Percentiles rank a stretch among this genome's conserved stretches.
Evolutionary conservation across 2,888 invertebrate species (phyloP).

Genomic region (Drosophila neutralis): DNA sequence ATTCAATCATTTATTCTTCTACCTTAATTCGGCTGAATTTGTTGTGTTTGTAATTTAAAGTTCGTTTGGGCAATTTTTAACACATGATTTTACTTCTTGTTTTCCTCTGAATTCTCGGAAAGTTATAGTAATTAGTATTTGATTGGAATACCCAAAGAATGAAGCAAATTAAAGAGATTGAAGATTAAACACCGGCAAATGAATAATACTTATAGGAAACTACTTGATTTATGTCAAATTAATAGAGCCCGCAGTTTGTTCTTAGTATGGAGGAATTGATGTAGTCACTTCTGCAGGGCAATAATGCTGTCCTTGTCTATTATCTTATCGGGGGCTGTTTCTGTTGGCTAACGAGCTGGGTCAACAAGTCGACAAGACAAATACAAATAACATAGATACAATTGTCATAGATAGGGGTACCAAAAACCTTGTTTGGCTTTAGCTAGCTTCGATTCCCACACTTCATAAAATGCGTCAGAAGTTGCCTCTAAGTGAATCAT

Average conservation of each 20-base stretch:
- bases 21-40: slow-evolving; percentile 3
- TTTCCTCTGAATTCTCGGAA: not conserved
- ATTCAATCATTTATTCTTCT: not conserved
- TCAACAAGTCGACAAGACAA: slow-evolving; percentile 52
- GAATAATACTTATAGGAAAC: not conserved
- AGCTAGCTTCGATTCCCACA: slow-evolving; percentile 62
- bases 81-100: not conserved
- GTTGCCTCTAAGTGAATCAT: slow-evolving; percentile 69
- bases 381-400: slow-evolving; percentile 30
- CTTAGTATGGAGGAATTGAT: slow-evolving; percentile 24
- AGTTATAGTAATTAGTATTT: slow-evolving; percentile 13
- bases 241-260: slow-evolving; percentile 34
- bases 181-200: not conserved
- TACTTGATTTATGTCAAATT: slow-evolving; percentile 10
- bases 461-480: slow-evolving; percentile 52
- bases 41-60: slow-evolving; percentile 18
- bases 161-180: slow-evolving; percentile 11
- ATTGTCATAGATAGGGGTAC: slow-evolving; percentile 23
- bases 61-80: slow-evolving; percentile 3
- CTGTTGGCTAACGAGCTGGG: slow-evolving; percentile 54
- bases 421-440: slow-evolving; percentile 11
- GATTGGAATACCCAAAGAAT: slow-evolving; percentile 2
- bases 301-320: slow-evolving; percentile 29
- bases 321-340: slow-evolving; percentile 54
- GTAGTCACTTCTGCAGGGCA: slow-evolving; percentile 26